Base-by-base conservation (phyloP, 2,113 vertebrate genomes). In the Mungos mungo region DNA sequence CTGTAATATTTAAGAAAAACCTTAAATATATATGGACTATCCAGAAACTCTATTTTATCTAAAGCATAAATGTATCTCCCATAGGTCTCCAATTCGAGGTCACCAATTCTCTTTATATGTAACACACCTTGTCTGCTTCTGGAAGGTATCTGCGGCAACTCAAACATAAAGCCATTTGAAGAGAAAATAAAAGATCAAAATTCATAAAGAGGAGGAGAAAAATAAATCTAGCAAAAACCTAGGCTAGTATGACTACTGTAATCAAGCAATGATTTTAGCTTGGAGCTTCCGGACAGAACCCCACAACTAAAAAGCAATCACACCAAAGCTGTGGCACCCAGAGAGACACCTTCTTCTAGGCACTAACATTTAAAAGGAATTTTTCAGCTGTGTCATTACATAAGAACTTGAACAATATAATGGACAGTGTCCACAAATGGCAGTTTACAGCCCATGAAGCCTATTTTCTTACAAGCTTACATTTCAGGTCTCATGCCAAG, bases 11-110 rank as follows among this genome's bases (percentile, higher is more conserved):
- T 92, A 83, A 93, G 31, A 92, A 86, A 66, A 96, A 41, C 25
- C 33, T 29, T 80, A 88, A 84, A 41, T 87, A 86, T 57, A 71
- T 65, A 27, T 81, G 47, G 5, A 68, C 83, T 85, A 81, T 45
- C n/a, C 88, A 66, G 76, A 95, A 97, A 94, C 88, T 38, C 25
- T 88, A 33, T 91, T 96, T 93, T 69, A 88, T 29, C 79, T 74
- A 92, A 83, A 23, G 29, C 52, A 92, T 45, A 82, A 91, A 54
- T 93, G 23, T 25, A 66, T 72, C 52, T 95, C 21, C 38, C n/a
- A 12, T 69, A 25, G 10, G 45, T 80, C 18, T 95, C 85, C 57
- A 96, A n/a, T 85, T 66, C 68, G 60, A 84, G 52, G 57, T 57
- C 57, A 94, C 33, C 27, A 88, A 38, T 86, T 94, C 41, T 63